These are phyloP conservation scores for Lypha dubia DNA, from an alignment of 2,888 invertebrate species.

Conservation along the genomic window DNA sequence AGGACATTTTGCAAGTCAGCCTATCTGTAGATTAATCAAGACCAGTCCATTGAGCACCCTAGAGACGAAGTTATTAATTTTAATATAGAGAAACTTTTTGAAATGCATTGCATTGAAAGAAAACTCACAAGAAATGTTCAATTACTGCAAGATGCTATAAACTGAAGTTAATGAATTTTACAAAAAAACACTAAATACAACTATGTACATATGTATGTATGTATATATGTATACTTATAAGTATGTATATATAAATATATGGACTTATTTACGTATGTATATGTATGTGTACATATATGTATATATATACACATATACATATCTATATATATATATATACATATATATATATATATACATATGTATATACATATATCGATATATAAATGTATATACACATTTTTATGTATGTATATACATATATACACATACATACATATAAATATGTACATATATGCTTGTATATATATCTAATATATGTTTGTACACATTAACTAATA, in stretches of 20 bases:
- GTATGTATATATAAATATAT: constrained; percentile 18
- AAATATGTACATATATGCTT: not conserved
- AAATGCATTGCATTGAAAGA: not conserved
- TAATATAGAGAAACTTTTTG: not conserved
- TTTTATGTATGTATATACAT: constrained; percentile 23
- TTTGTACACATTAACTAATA: not conserved
- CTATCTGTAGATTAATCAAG: constrained; percentile 3
- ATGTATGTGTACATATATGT: constrained; percentile 12
- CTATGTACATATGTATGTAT: constrained; percentile 20
- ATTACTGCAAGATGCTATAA: not conserved
- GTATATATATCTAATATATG: constrained; percentile 2
- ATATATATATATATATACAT: not conserved
- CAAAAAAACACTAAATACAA: too few relatives aligned
- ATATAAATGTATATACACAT: constrained; percentile 22
- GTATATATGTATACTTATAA: constrained; percentile 9
- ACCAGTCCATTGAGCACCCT: not conserved
- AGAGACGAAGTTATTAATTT: not conserved
- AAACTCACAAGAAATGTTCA: not conserved
- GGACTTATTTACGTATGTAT: not conserved
- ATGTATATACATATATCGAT: constrained; percentile 9
- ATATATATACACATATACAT: constrained; percentile 29
- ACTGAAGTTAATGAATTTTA: too few relatives aligned
- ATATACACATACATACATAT: not conserved
- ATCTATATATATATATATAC: constrained; percentile 22
- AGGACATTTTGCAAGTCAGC: too few relatives aligned